These are phyloP conservation scores for Agrypnus murinus DNA, from an alignment of 2,888 invertebrate genomes.

Conservation along the genomic window DNA sequence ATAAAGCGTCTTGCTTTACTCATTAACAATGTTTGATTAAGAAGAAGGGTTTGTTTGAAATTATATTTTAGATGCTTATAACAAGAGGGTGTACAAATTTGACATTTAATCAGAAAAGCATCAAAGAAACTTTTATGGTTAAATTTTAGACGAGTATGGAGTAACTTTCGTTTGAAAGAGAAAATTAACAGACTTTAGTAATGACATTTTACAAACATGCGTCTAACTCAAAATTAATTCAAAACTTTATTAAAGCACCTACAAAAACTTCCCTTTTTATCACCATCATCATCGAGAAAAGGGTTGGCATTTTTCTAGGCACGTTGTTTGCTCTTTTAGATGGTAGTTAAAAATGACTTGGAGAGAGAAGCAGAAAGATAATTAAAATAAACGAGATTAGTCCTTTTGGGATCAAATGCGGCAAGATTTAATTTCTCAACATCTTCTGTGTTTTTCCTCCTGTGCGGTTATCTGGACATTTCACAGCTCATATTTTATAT, in stretches of 20 bases:
- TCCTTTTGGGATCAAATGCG: conserved; percentile 29
- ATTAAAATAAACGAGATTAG: conserved; percentile 31
- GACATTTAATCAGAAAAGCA: conserved; percentile 25
- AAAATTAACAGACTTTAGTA: conserved; percentile 17
- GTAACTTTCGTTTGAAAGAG: background rate
- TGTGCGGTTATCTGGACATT: conserved; percentile 10
- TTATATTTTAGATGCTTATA: conserved; percentile 5
- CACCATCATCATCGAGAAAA: too few relatives aligned
- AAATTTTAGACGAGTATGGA: conserved; percentile 15
- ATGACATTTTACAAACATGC: conserved; percentile 9
- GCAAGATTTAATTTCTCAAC: conserved; percentile 28
- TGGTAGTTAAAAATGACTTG: background rate
- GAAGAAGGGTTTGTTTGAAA: conserved; percentile 17
- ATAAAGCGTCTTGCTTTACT: conserved; percentile 8
- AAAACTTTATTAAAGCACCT: conserved; percentile 15
- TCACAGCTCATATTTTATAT: conserved; percentile 17
- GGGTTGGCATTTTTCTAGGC: conserved; percentile 9
- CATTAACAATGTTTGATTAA: conserved; percentile 31
- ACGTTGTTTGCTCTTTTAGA: background rate
- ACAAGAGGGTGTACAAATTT: conserved; percentile 3
- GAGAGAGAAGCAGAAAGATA: conserved; percentile 11
- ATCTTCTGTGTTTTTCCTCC: background rate
- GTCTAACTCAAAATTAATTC: background rate
- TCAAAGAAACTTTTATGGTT: conserved; percentile 20
- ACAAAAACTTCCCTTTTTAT: conserved; percentile 7